Evolutionary conservation across 2,113 vertebrate species (phyloP).

Genomic region (Tapirus terrestris): DNA sequence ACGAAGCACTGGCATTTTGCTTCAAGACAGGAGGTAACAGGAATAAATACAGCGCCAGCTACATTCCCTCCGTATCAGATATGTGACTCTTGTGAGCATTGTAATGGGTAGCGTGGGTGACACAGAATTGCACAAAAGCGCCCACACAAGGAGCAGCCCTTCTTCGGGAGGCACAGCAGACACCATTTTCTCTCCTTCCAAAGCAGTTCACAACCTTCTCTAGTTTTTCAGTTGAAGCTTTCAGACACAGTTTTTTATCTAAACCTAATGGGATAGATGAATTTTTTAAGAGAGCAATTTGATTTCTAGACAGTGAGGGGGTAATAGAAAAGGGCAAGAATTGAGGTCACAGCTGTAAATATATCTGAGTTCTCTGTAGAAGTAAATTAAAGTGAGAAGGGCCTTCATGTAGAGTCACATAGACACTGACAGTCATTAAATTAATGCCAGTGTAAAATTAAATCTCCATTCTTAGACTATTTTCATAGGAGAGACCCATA

Average conservation of each 20-base stretch:
- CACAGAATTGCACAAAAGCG: slow-evolving; percentile 18
- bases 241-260: not conserved
- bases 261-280: not conserved
- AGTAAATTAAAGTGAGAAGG: not conserved
- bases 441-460: not conserved
- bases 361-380: not conserved
- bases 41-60: slow-evolving; percentile 74
- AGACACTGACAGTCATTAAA: not conserved
- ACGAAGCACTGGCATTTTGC: slow-evolving; percentile 22
- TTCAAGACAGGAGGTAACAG: slow-evolving; percentile 57
- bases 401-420: not conserved
- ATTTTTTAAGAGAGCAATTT: not conserved
- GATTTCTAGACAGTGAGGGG: not conserved
- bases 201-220: slow-evolving; percentile 23
- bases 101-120: not conserved
- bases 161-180: not conserved
- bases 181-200: not conserved
- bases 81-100: slow-evolving; percentile 57
- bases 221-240: not conserved
- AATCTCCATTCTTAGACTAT: not conserved
- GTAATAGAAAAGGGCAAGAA: slow-evolving; percentile 11
- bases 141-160: not conserved
- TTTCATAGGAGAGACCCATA: not conserved
- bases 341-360: not conserved
- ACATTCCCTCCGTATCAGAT: slow-evolving; percentile 70